Base-by-base conservation (phyloP, 2,888 invertebrate genomes). In the Dermolepida albohirtum region DNA sequence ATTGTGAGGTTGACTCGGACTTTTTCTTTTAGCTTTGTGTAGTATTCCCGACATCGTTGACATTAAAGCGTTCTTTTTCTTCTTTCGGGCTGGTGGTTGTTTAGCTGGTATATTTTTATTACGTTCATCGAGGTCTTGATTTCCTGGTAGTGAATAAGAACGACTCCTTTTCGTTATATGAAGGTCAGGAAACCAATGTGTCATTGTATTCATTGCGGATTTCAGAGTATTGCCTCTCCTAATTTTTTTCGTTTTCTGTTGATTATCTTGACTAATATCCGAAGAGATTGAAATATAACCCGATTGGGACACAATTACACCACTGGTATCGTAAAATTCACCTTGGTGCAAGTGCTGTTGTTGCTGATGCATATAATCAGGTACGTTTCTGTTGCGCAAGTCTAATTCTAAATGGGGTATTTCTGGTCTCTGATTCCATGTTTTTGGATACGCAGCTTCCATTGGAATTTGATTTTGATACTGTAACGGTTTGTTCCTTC, bases 11-110 rank as follows among this genome's bases (percentile, higher is more conserved):
- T 86, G 85, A 34, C 85, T 83, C 77, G 86, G 86, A 34, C 88
- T 87, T 82, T 89, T 89, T 75, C 91, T 83, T 79, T 93, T 92
- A 0, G 94, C 94, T 84, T 94, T 95, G 81, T 94, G 93, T 74
- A 95, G 84, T 70, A 95, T 89, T 17, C 93, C 94, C 0, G 93
- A 94, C 83, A 95, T 91, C 0, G 94, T 94, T 0, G 93, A 90
- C 0, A 94, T 93, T 63, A 95, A 85, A 5, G 91, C 90, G 74
- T 92, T 91, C 78, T 93, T 93, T 81, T 93, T 93, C 83, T 92
- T 93, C 77, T 91, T 90, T 75, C 85, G 84, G 22, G 39, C 68
- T 12, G 72, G 75, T 67, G 66, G 68, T 74, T 74, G 81, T 74
- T 22, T 59, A 5, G 14, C 17, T 14, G 54, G 29, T 12, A 54